Base-by-base conservation (phyloP, 2,888 invertebrate species). In the Xanthorhoe designata region DNA sequence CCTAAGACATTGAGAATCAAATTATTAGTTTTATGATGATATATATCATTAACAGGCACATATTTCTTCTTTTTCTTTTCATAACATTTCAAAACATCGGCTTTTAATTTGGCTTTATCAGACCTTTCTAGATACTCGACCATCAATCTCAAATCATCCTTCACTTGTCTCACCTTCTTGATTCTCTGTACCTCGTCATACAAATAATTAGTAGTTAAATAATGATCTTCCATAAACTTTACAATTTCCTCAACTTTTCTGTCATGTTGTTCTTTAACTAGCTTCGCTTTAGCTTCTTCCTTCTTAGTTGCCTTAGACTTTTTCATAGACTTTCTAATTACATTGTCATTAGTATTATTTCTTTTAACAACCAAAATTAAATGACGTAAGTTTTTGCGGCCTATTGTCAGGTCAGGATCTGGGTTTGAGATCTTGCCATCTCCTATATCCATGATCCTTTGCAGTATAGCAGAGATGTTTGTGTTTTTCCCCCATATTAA, bases 101-200 rank as follows among this genome's bases (percentile, higher is more conserved):
- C 5, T 67, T 74, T 82, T 0, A 81, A 15, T 0, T 5, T 2
- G 0, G 53, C 38, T 38, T 74, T 73, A 0, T 61, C 59, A 0
- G 75, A 74, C 0, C 55, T 38, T 4, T 84, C 84, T 2, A 87
- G 56, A 70, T 71, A 75, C 0, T 70, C 64, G 0, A 87, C 74
- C 82, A 89, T 84, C 58, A 57, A 15, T 58, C 85, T 81, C 2
- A 85, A 45, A 0, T 66, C 63, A 53, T 86, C 85, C 42, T 73
- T 79, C 0, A 85, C 70, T 5, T 32, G 15, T 1, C 70, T 70
- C 0, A 74, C 68, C 2, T 35, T 61, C 24, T 68, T 35, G 4
- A 87, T 86, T 49, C 85, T 79, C 47, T 74, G 42, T 58, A 87
- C 73, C 77, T 88, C 86, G 0, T 75, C 59, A 45, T 81, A 78